phyloP scores from a whole-genome alignment of 1,140 invertebrate species.

The Reticulitermes speratus region DNA sequence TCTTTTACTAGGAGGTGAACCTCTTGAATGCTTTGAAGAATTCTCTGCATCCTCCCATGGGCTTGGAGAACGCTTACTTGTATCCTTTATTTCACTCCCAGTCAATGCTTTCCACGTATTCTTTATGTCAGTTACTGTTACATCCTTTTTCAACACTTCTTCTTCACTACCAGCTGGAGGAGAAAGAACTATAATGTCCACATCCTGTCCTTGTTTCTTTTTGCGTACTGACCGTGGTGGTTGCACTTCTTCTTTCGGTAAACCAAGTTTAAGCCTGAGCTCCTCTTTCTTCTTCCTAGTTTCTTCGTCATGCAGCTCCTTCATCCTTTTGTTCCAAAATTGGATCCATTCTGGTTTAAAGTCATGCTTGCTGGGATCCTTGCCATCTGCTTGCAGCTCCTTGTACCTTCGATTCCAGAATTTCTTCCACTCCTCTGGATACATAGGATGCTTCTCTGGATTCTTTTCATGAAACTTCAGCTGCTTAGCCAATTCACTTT shows the following conservation, averaged over 20 bases:
- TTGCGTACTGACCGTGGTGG: conserved; percentile 17
- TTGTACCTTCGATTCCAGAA: conserved; percentile 81
- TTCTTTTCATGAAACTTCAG: conserved; percentile 75
- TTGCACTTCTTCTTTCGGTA: conserved; percentile 42
- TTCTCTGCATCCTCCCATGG: conserved; percentile 38
- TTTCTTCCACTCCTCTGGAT: conserved; percentile 83
- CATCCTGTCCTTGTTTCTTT: conserved; percentile 41
- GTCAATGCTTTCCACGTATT: conserved; percentile 42
- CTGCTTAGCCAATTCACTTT: conserved; percentile 54
- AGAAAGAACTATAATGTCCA: conserved; percentile 38
- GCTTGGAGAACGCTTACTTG: conserved; percentile 35
- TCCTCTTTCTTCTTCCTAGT: conserved; percentile 57
- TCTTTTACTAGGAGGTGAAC: neutral
- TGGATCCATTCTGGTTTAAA: conserved; percentile 85
- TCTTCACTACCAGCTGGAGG: conserved; percentile 31
- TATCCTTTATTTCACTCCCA: conserved; percentile 39
- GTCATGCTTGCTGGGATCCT: conserved; percentile 74
- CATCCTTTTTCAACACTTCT: conserved; percentile 34
- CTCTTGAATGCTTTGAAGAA: neutral
- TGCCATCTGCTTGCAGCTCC: conserved; percentile 71
- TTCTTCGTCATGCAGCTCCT: conserved; percentile 70
- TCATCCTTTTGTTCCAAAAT: conserved; percentile 78
- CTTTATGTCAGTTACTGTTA: conserved; percentile 41
- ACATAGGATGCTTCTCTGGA: conserved; percentile 81
- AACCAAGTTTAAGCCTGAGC: conserved; percentile 47